Base-by-base conservation (phyloP, 2,113 vertebrate genomes). In the Pithys albifrons region DNA sequence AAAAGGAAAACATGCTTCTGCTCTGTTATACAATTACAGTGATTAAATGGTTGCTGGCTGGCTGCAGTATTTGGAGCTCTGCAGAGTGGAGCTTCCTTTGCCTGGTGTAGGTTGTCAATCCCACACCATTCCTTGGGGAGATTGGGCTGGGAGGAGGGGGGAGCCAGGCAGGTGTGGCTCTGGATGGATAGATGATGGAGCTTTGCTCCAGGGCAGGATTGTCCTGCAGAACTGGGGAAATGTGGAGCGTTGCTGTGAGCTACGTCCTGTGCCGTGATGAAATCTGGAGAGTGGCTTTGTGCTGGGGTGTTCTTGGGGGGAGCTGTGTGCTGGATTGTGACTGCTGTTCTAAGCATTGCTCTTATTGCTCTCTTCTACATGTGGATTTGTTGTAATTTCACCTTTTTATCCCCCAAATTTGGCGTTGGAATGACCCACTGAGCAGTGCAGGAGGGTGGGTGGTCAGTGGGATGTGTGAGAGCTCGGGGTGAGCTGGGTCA, bases 201-300 rank as follows among this genome's bases (percentile, higher is more conserved):
- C 93, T 97, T 97, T 84, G 96, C 98, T 96, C 24, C 67, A 95
- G 98, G 98, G 98, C 97, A 97, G 92, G 95, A 88, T 77, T 97
- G 98, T 97, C 97, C 97, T 92, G 96, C 93, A 96, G 96, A 95
- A 93, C 93, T 96, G 97, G 97, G 91, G 97, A 97, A 97, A 96
- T 92, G 67, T 94, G 96, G 82, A 94, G 94, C 75, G 28, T 97
- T 92, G 98, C 98, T 98, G 89, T 97, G 85, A 98, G 98, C 98
- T 98, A 98, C 46, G 81, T 98, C 97, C 97, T 97, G 84, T 96
- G 88, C 95, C 25, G 6, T 82, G 85, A 88, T 92, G 95, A 96
- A 97, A 97, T 86, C 58, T 3, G 65, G 93, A 92, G 87, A 91
- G 46, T 24, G 71, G 73, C 73, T 93, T 92, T 84, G 49, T 94